These are phyloP conservation scores for Neodiprion virginianus DNA, from an alignment of 1,140 invertebrate genomes.

Conservation along the genomic window DNA sequence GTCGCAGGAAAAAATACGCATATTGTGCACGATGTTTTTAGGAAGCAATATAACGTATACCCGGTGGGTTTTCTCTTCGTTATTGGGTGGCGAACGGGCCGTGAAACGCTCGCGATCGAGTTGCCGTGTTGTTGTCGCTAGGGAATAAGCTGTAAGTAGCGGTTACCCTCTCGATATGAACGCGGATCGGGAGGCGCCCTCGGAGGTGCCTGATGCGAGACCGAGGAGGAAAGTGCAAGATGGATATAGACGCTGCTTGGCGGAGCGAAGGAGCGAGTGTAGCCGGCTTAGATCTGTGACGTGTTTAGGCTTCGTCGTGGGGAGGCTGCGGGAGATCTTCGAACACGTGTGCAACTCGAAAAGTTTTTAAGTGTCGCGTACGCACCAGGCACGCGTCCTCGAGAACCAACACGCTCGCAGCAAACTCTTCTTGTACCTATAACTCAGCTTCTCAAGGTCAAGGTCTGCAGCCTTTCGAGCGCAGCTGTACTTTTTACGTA, in stretches of 20 bases:
- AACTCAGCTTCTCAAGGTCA: slow-evolving; percentile 7
- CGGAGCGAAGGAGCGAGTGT: background rate
- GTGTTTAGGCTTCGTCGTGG: background rate
- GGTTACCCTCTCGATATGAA: background rate
- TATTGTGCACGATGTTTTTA: too few relatives aligned
- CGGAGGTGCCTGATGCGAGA: too few relatives aligned
- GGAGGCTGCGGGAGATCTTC: slow-evolving; percentile 6
- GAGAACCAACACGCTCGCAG: background rate
- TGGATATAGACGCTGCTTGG: background rate
- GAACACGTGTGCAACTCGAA: background rate
- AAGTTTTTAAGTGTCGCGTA: slow-evolving; percentile 7
- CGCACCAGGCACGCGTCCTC: slow-evolving; percentile 6
- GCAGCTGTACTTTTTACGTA: background rate
- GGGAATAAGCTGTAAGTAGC: background rate
- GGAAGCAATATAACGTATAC: too few relatives aligned
- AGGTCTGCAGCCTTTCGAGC: background rate
- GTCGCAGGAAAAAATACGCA: too few relatives aligned
- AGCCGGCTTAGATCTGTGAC: slow-evolving; percentile 4
- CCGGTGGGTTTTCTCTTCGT: too few relatives aligned
- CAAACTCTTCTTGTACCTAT: slow-evolving; percentile 2
- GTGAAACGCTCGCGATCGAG: too few relatives aligned
- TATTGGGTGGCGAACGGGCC: too few relatives aligned
- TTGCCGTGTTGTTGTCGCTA: background rate
- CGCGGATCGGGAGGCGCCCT: too few relatives aligned
- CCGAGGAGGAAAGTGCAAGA: background rate